Evolutionary conservation across 2,888 invertebrate genomes (phyloP).

Genomic region (Zygothrica quintamaculata): DNA sequence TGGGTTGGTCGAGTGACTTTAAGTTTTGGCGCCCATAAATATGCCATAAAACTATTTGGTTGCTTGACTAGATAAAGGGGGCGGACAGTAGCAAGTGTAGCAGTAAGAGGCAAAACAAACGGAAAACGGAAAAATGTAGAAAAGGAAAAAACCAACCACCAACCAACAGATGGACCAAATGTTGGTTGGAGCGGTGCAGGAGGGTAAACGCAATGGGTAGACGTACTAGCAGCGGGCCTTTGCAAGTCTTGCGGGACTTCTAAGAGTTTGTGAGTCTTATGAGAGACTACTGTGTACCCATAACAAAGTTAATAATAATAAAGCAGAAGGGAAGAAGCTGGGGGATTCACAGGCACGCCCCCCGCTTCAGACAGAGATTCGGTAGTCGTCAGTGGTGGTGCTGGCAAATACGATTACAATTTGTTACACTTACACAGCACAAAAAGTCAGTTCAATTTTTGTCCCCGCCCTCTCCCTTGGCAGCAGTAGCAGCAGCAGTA

Average conservation of each 20-base stretch:
- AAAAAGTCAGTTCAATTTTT: slow-evolving; percentile 59
- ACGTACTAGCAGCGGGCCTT: slow-evolving; percentile 11
- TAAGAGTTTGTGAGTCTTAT: neutral
- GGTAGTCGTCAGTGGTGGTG: slow-evolving; percentile 42
- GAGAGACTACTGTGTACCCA: slow-evolving; percentile 60
- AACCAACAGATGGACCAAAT: neutral
- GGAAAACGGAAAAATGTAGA: slow-evolving; percentile 24
- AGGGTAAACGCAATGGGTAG: slow-evolving; percentile 10
- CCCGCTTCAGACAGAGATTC: slow-evolving; percentile 32
- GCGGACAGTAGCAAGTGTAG: slow-evolving; percentile 70
- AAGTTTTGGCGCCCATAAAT: slow-evolving; percentile 76
- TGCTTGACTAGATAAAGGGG: slow-evolving; percentile 69
- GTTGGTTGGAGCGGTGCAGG: no score
- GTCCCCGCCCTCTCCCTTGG: slow-evolving; percentile 28
- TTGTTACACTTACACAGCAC: slow-evolving; percentile 78
- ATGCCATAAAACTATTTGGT: slow-evolving; percentile 76
- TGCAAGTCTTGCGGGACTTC: slow-evolving; percentile 47
- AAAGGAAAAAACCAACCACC: slow-evolving; percentile 32
- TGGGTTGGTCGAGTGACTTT: slow-evolving; percentile 53
- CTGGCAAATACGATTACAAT: slow-evolving; percentile 75
- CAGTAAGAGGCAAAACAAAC: slow-evolving; percentile 41
- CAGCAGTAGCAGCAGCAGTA: neutral
- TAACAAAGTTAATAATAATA: slow-evolving; percentile 78
- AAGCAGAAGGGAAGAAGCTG: slow-evolving; percentile 45
- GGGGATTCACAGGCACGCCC: slow-evolving; percentile 51